Evolutionary conservation across 2,113 vertebrate genomes (phyloP), one percentile per base, ranked within the genome.

Genomic region (Myrmophylax atrothorax): DNA sequence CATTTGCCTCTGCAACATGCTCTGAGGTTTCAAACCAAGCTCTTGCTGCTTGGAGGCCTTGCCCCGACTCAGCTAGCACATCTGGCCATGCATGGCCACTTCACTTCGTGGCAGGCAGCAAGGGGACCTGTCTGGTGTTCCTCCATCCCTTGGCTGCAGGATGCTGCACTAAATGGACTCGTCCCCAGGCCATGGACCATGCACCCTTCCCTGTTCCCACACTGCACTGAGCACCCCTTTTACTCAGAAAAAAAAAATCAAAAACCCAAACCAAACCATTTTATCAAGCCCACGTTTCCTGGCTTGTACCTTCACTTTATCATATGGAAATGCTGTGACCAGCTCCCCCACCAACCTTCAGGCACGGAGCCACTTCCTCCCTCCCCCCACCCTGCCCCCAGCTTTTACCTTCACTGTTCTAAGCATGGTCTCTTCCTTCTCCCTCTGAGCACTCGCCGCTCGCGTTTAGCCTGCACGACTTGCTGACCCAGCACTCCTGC

Each of bases 401-500:
- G 76, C 50, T 92, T 86, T 84, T 79, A 89, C 89, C 93, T 84
- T 44, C 26, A 6, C 87, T 62, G 60, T 67, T 90, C 69, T 10
- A 49, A 74, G 76, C 12, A 0, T 0, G 0, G n/a, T 69, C 93
- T 92, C 76, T 81, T 66, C 76, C 75, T 53, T 79, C 84, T 94
- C 62, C 60, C 73, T 81, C 52, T 5, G 55, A 63, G 50, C 4
- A 4, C 93, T 93, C 64, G 25, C 70, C 2, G 9, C 52, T 87
- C 14, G 14, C 1, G 19, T 84, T 49, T 31, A 83, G 89, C 81
- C 92, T 84, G 93, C 22, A 18, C 10, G 18, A 89, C 90, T 78
- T 96, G 95, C 96, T 97, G 94, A 96, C 93, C 84, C 91, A 95
- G 95, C 95, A 95, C 59, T 95, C 84, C 85, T 72, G 84, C 76